Percentiles rank a stretch among this genome's conserved stretches.
Conservation (phyloP, 2,113 vertebrate species). For the Cynocephalus volans region DNA sequence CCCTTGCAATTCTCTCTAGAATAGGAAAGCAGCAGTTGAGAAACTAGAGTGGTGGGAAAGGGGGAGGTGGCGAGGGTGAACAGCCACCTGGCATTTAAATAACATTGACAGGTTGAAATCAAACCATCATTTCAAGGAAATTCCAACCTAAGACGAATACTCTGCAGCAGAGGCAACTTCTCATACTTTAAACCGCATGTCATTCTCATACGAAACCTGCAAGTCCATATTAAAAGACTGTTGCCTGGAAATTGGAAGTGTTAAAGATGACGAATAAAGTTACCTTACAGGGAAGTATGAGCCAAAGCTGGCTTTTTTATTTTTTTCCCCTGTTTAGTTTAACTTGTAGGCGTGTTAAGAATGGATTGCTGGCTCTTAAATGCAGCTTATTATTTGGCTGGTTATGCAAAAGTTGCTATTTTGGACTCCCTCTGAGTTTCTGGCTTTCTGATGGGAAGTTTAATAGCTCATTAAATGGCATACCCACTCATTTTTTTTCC, state of each 20-base stretch:
- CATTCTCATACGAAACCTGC: conserved; percentile 36
- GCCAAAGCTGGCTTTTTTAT: not conserved
- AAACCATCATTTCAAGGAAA: conserved; percentile 59
- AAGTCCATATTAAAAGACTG: not conserved
- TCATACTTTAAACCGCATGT: not conserved
- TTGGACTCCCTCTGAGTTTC: conserved; percentile 43
- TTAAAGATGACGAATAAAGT: conserved; percentile 24
- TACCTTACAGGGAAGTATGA: not conserved
- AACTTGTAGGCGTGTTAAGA: not conserved
- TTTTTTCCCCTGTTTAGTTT: conserved; percentile 9
- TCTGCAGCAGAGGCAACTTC: not conserved
- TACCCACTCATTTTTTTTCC: not conserved
- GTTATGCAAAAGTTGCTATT: conserved; percentile 56
- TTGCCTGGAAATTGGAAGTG: not conserved
- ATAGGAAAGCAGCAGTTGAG: not conserved
- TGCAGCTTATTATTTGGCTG: conserved; percentile 62
- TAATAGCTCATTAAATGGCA: conserved; percentile 48
- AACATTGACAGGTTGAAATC: not conserved
- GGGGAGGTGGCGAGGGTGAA: not conserved
- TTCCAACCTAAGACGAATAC: not conserved
- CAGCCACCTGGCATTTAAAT: conserved; percentile 37
- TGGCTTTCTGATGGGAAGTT: conserved; percentile 63
- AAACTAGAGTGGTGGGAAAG: conserved; percentile 45
- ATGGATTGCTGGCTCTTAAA: conserved; percentile 36
- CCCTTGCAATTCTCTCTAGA: conserved; percentile 52